phyloP scores from a whole-genome alignment of 2,888 invertebrate species.

The Euspilapteryx auroguttella region DNA sequence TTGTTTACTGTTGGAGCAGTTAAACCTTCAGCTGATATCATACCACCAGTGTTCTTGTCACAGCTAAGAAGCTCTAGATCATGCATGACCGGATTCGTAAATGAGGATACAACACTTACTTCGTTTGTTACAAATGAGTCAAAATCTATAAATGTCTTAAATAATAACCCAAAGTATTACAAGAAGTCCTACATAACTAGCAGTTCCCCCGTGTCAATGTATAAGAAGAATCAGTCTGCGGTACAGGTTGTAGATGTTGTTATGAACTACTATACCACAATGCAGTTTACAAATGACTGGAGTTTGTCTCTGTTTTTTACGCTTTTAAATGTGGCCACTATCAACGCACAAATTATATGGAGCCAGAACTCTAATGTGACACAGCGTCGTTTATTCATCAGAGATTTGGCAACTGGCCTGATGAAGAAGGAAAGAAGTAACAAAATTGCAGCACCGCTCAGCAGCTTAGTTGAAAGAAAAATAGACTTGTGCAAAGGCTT shows the following conservation, averaged over 20 bases:
- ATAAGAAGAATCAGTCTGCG: constrained; percentile 34
- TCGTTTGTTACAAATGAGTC: constrained; percentile 29
- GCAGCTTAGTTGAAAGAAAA: constrained; percentile 1
- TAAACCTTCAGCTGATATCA: constrained; percentile 24
- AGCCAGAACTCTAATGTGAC: constrained; percentile 16
- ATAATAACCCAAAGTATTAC: constrained; percentile 35
- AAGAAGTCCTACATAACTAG: constrained; percentile 22
- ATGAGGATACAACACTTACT: constrained; percentile 24
- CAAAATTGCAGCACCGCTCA: constrained; percentile 4
- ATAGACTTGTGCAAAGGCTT: background rate
- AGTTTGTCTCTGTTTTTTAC: constrained; percentile 38
- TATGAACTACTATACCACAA: constrained; percentile 45
- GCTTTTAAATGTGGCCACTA: constrained; percentile 37
- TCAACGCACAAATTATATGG: constrained; percentile 49
- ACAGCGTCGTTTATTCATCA: constrained; percentile 32
- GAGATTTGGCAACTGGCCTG: constrained; percentile 29
- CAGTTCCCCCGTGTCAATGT: constrained; percentile 26
- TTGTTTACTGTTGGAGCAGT: constrained; percentile 30
- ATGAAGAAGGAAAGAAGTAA: constrained; percentile 12
- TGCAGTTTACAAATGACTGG: constrained; percentile 47
- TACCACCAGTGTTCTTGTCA: constrained; percentile 36
- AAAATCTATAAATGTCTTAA: constrained; percentile 30
- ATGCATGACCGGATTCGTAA: constrained; percentile 31
- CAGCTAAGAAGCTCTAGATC: constrained; percentile 22
- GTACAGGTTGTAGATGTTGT: constrained; percentile 41